phyloP scores from a whole-genome alignment of 2,113 vertebrate genomes.

The Pseudonaja textilis region DNA sequence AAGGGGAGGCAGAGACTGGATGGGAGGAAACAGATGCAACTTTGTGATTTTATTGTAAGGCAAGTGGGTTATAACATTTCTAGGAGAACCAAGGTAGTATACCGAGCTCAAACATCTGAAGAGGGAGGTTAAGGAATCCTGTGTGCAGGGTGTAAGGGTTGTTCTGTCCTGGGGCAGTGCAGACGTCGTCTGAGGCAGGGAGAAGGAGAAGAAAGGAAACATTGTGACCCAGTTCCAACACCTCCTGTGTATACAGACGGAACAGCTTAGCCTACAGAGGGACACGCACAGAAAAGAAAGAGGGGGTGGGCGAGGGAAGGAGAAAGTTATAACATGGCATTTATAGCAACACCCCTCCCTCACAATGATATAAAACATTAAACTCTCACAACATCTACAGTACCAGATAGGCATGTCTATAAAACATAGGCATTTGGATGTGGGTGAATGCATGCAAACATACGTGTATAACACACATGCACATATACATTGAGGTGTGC shows the following conservation, averaged over 20 bases:
- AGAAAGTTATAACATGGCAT: slow-evolving; percentile 78
- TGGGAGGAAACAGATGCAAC: slow-evolving; percentile 79
- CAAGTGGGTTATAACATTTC: slow-evolving; percentile 83
- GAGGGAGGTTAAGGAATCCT: slow-evolving; percentile 96
- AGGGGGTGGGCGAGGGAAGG: slow-evolving; percentile 39
- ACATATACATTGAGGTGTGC: too few species aligned
- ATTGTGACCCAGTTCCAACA: slow-evolving; percentile 95
- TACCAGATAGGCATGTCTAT: slow-evolving; percentile 77
- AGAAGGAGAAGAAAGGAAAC: slow-evolving; percentile 98
- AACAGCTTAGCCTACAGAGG: slow-evolving; percentile 89
- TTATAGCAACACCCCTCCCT: slow-evolving; percentile 72
- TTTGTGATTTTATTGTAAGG: slow-evolving; percentile 88
- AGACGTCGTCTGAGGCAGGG: slow-evolving; percentile 92
- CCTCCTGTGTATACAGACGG: slow-evolving; percentile 96
- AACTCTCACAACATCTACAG: slow-evolving; percentile 74
- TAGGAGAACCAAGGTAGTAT: slow-evolving; percentile 83
- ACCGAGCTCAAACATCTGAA: slow-evolving; percentile 99
- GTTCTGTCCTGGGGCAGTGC: slow-evolving; percentile 96
- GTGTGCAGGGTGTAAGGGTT: slow-evolving; percentile 92
- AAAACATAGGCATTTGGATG: slow-evolving; percentile 76
- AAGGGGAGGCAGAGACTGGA: slow-evolving; percentile 50
- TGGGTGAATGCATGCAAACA: slow-evolving; percentile 30
- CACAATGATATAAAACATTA: slow-evolving; percentile 77
- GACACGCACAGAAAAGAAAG: slow-evolving; percentile 79
- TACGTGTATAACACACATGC: slow-evolving; percentile 42